Base-by-base conservation (phyloP, 2,113 vertebrate species). In the Alouatta palliata region DNA sequence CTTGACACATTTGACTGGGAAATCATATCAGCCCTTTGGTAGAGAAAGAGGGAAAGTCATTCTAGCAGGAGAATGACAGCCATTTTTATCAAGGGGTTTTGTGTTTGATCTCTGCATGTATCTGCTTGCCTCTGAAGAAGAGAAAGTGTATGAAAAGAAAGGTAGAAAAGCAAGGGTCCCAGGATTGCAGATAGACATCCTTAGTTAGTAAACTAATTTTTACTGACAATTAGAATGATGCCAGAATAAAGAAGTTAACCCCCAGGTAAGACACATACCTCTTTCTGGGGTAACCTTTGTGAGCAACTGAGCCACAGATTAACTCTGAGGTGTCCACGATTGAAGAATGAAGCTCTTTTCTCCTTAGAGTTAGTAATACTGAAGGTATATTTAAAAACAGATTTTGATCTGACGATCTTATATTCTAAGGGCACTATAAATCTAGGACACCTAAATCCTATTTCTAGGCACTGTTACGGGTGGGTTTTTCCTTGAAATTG, bases 41-140 rank as follows among this genome's bases (percentile, higher is more conserved):
- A 86, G 91, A 82, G 71, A 87, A 90, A 92, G 35, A 35, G 58
- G 35, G 40, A 90, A 66, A 96, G 83, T 80, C 66, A 85, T 52
- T 86, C 56, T 73, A 37, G 61, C 40, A 56, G 70, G 80, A 54
- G 61, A 92, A 79, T 49, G 83, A 81, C 19, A 92, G 68, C 35
- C 90, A 87, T 96, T 97, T 91, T 94, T 93, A 97, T 96, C 89
- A 97, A 75, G 94, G 70, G 68, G 14, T 35, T 93, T 79, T 49
- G 61, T 90, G 49, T 96, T 93, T 83, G 79, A 96, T 95, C 87
- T 95, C 80, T 86, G 83, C 27, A 2, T 87, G 68, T 37, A 35
- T 83, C 73, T 91, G 40, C 89, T 64, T 91, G 54, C 71, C 47
- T 94, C 86, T 68, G 45, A 95, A 80, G 71, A 64, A 4, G 40